Evolutionary conservation across 2,888 invertebrate genomes (phyloP), one percentile per base, ranked within the genome.

Genomic region (Camptogramma bilineatum): DNA sequence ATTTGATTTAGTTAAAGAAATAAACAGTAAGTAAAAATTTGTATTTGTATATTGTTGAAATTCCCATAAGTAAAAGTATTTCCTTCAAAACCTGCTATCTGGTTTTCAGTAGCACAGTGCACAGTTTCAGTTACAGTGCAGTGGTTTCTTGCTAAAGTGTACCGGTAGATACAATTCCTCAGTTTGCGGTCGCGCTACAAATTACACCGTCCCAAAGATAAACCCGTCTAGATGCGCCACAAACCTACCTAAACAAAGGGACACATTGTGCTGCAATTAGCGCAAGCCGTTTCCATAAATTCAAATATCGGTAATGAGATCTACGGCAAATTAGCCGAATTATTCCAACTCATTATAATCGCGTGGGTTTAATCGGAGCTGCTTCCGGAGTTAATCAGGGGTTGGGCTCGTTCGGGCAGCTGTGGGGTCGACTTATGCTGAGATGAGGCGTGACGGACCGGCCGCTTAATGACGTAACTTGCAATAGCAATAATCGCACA

Each of bases 301-400:
- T 69, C 71, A 65, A 52, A 70, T 80, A 81, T 80, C 75, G 65
- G 67, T 81, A 81, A 81, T 78, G 77, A 81, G 77, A 81, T 80
- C 80, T 73, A 71, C 76, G 72, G 69, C 72, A 73, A 80, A 81
- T 81, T 81, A 79, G 75, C 76, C 70, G 66, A 69, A 67, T 79
- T 73, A 79, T 75, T 75, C 73, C 70, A 73, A 55, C 54, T 64
- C 55, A 52, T 64, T 55, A 60, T 59, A 64, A 55, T 52, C 50
- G 53, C 39, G 24, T 18, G 21, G 50, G 46, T 52, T 44, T 52
- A 52, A 52, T 47, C 47, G 47, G 47, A 4, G n/a, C 24, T 0
- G 52, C n/a, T 52, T 52, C 52, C 39, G 50, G 57, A 19, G 19
- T 34, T 24, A 18, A 46, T 44, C 44, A 54, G 44, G 54, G 44